Evolutionary conservation across 2,113 vertebrate genomes (phyloP).

Genomic region (Heterochromis multidens): DNA sequence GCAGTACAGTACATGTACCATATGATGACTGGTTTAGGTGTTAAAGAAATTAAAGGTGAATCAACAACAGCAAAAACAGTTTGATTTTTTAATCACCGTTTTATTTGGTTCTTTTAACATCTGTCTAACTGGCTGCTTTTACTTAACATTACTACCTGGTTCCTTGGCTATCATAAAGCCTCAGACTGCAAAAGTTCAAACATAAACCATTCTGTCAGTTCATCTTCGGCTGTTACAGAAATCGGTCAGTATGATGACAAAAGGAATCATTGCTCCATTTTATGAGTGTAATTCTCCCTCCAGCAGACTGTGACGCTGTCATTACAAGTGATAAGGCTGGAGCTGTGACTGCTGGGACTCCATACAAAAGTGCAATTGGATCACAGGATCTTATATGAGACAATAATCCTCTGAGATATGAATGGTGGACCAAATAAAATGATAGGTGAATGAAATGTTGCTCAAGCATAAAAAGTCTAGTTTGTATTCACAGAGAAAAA

Average conservation of each 20-base stretch:
- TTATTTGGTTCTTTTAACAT: neutral
- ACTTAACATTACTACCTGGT: neutral
- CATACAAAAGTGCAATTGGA: neutral
- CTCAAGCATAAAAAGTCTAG: neutral
- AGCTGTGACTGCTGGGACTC: no score
- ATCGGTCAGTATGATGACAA: neutral
- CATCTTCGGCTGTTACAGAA: neutral
- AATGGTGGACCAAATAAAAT: neutral
- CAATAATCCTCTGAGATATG: neutral
- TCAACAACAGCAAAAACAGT: no score
- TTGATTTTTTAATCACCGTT: no score
- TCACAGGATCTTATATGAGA: neutral
- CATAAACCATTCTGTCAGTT: neutral
- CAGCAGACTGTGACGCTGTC: slow-evolving; percentile 1
- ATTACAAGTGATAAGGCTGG: neutral
- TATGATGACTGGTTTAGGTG: neutral
- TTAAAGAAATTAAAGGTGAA: neutral
- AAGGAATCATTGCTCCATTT: neutral
- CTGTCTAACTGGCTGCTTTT: neutral
- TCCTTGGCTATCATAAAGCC: neutral
- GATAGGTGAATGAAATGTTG: neutral
- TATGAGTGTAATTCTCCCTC: neutral
- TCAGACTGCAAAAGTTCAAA: neutral
- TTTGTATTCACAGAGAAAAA: neutral
- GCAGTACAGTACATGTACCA: no score